Base-by-base conservation (phyloP, 2,113 vertebrate species). In the Tichodroma muraria region DNA sequence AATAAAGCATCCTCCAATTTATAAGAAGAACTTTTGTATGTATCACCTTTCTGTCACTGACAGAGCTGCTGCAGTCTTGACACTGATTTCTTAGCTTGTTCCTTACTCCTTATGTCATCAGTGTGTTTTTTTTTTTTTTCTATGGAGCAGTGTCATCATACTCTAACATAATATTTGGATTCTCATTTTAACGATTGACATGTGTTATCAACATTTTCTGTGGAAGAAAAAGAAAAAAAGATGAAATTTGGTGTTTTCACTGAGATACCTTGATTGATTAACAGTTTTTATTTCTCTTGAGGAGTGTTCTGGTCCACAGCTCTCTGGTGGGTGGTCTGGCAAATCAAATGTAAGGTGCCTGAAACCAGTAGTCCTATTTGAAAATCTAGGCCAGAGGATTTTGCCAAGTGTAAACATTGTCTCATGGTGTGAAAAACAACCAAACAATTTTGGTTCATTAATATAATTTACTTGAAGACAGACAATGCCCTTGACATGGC, bases 341-440 rank as follows among this genome's bases (percentile, higher is more conserved):
- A 73, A 54, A 78, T 89, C 45, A 40, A 23, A 21, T 17, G 16
- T 45, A 45, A 85, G 84, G 47, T 82, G 37, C 38, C 42, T 88
- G 71, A 77, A 85, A 42, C 44, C 49, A 53, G 76, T 56, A 65
- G 79, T 88, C 44, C 44, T 63, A 2, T 22, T 77, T 25, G 64
- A 85, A 88, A 95, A 88, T 94, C 33, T 68, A 84, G 79, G 72
- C 52, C 80, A 71, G 72, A 78, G 69, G n/a, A 49, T 78, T 95
- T 83, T 88, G 77, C 79, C 68, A 90, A 71, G 60, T 86, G 72
- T 88, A 90, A 95, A 95, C 76, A 75, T 78, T 91, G 76, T 70
- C 56, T 91, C 71, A 38, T 88, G 64, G 66, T 83, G 79, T 91
- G 72, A 95, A 91, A 93, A 95, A 60, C 82, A 95, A 80, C 88